A percentile compares a stretch with the other conserved stretches of the same genome.
phyloP scores from a whole-genome alignment of 2,797 vertebrate species.

The Melanogrammus aeglefinus region DNA sequence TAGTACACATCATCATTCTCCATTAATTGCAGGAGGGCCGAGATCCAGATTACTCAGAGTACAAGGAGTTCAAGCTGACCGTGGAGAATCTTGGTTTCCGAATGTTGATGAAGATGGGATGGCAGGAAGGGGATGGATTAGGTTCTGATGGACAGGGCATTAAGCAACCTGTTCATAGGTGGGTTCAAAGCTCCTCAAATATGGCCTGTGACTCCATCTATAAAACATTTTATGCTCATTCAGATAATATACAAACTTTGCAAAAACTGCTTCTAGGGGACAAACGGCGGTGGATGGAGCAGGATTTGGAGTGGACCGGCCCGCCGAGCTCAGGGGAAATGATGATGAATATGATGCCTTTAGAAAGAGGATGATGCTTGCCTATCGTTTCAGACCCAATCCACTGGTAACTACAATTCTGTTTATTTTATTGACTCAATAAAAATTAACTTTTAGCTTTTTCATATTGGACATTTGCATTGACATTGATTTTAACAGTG shows the following conservation, averaged over 20 bases:
- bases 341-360: conserved; percentile 97
- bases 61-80: conserved; percentile 98
- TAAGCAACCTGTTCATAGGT: conserved; percentile 93
- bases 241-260: background rate
- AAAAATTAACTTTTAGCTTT: too few relatives aligned
- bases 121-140: conserved; percentile 96
- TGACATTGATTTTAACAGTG: background rate
- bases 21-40: conserved; percentile 84
- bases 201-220: background rate
- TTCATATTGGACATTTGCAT: too few relatives aligned
- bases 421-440: background rate
- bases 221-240: background rate
- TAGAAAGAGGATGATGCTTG: conserved; percentile 97
- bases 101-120: conserved; percentile 99
- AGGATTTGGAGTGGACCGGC: conserved; percentile 90
- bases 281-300: conserved; percentile 84
- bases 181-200: conserved; percentile 29
- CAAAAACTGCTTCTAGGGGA: conserved; percentile 70
- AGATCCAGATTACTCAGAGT: conserved; percentile 96
- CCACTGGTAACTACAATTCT: conserved; percentile 78
- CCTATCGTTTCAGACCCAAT: conserved; percentile 95
- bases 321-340: conserved; percentile 82
- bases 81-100: conserved; percentile 98
- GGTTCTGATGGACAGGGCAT: conserved; percentile 92
- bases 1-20: conserved; percentile 20